Base-by-base conservation (phyloP, 2,888 invertebrate species). In the Isotomurus palustris region DNA sequence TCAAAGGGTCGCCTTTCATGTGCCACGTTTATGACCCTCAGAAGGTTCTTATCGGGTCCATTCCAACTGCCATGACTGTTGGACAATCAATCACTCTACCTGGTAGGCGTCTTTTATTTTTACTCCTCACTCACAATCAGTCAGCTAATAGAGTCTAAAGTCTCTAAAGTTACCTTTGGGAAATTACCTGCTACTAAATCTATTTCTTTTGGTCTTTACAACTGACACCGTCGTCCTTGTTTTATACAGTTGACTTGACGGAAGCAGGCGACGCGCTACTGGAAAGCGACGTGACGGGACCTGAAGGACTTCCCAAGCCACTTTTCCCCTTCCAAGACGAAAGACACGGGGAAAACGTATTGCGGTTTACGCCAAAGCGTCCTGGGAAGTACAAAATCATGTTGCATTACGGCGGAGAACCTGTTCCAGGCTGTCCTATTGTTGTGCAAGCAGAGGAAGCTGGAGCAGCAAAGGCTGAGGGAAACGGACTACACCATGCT, bases 21-120 rank as follows among this genome's bases (percentile, higher is more conserved):
- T 94, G 96, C 73, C 89, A 93, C 73, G 88, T 92, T 0, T 94
- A 87, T 74, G 94, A 96, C 76, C 84, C 91, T 0, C 85, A 84
- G 71, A 85, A 86, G 76, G 87, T 94, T 0, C 82, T 84, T 58
- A 78, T 93, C 40, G 43, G 86, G 84, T 68, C 84, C 22, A 71
- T 73, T 83, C 49, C 86, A 84, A 71, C 71, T 38, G 71, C 73
- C 60, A 83, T 91, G 59, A 85, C 87, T 28, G 84, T 90, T 25
- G 89, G 91, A 71, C 90, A 90, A 72, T 85, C 86, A 51, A 86
- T 91, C 58, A 83, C 83, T 54, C 87, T 91, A 69, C 85, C 86
- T 78, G 81, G 89, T 88, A 78, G 79, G n/a, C n/a, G 78, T 76
- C n/a, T n/a, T n/a, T n/a, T n/a, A n/a, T n/a, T n/a, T n/a, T n/a